These are phyloP conservation scores for Plagodis dolabraria DNA, from an alignment of 2,888 invertebrate species.

Conservation along the genomic window DNA sequence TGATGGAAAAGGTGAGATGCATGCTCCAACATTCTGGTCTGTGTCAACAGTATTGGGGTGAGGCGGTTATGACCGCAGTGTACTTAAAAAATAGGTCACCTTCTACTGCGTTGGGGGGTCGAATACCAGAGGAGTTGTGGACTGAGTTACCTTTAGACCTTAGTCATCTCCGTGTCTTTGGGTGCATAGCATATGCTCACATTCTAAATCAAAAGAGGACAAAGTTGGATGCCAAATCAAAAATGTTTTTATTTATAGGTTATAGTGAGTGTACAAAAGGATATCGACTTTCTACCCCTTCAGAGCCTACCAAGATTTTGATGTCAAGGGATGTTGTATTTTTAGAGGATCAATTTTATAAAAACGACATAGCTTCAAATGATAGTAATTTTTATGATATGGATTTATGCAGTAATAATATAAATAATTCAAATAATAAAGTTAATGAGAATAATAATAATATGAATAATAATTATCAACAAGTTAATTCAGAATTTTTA, in stretches of 20 bases:
- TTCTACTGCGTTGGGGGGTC: slow-evolving; percentile 2
- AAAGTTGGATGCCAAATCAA: slow-evolving; percentile 5
- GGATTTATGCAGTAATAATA: not conserved
- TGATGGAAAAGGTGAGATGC: slow-evolving; percentile 12
- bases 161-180: slow-evolving; percentile 7
- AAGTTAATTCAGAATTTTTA: too few species aligned
- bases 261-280: slow-evolving; percentile 9
- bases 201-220: slow-evolving; percentile 2
- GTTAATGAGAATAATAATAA: slow-evolving; percentile 3
- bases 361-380: not conserved
- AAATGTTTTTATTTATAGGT: slow-evolving; percentile 6
- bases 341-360: slow-evolving; percentile 2
- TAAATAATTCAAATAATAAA: not conserved
- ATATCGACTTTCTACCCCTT: slow-evolving; percentile 4
- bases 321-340: slow-evolving; percentile 6
- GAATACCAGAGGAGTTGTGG: slow-evolving; percentile 11
- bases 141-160: slow-evolving; percentile 2
- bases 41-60: slow-evolving; percentile 13
- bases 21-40: slow-evolving; percentile 10
- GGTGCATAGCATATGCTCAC: slow-evolving; percentile 2
- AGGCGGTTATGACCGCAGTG: slow-evolving; percentile 15
- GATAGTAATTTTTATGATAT: not conserved
- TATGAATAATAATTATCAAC: not conserved
- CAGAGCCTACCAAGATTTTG: not conserved
- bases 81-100: slow-evolving; percentile 17